These are phyloP conservation scores for Himalopsyche phryganea DNA, from an alignment of 1,140 invertebrate genomes.

Conservation along the genomic window DNA sequence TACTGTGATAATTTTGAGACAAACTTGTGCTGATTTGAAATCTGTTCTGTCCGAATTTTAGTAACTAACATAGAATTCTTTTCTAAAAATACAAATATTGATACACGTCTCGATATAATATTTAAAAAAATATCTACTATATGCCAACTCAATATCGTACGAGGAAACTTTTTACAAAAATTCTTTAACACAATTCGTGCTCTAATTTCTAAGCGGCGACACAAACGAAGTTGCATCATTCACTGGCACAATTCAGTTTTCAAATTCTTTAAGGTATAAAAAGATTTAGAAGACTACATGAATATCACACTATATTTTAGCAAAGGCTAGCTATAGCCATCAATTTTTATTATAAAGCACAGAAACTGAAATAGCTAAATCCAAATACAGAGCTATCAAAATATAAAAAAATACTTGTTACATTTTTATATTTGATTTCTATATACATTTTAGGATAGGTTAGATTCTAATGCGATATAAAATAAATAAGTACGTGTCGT, in stretches of 20 bases:
- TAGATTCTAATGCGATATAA: slow-evolving; percentile 29
- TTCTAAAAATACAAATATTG: neutral
- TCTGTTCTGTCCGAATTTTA: too few species aligned
- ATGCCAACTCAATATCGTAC: too few species aligned
- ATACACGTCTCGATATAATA: neutral
- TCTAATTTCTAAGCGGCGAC: too few species aligned
- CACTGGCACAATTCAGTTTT: slow-evolving; percentile 27
- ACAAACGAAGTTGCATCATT: too few species aligned
- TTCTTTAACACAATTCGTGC: too few species aligned
- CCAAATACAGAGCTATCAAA: slow-evolving; percentile 57
- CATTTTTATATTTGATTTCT: slow-evolving; percentile 26
- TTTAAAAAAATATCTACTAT: too few species aligned
- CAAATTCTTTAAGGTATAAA: slow-evolving; percentile 29
- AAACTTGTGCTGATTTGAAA: too few species aligned
- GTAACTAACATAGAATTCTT: too few species aligned
- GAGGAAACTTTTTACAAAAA: too few species aligned
- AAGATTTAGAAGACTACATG: slow-evolving; percentile 34
- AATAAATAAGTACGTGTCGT: slow-evolving; percentile 34
- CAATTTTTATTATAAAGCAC: slow-evolving; percentile 28
- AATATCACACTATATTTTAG: slow-evolving; percentile 36
- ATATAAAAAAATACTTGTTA: slow-evolving; percentile 52
- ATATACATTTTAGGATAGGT: slow-evolving; percentile 23
- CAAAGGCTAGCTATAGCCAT: slow-evolving; percentile 26
- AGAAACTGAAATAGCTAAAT: slow-evolving; percentile 31
- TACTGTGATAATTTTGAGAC: too few species aligned